These are phyloP conservation scores for Aphyosemion australe DNA, from an alignment of 2,113 vertebrate genomes.

Conservation along the genomic window DNA sequence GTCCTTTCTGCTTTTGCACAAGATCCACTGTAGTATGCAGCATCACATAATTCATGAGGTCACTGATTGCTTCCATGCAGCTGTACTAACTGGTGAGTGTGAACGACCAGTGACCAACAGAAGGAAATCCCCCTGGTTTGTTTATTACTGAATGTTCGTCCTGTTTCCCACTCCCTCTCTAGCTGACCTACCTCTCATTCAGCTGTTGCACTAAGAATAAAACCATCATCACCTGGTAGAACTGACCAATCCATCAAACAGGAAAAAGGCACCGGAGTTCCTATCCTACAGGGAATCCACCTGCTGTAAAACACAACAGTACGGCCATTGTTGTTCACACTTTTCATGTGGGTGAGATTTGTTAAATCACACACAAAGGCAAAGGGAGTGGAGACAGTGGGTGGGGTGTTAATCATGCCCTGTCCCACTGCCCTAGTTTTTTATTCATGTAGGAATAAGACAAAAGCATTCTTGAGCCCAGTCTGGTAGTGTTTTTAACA, in stretches of 20 bases:
- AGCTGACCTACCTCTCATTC: neutral
- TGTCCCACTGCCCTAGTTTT: slow-evolving; percentile 66
- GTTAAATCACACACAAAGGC: slow-evolving; percentile 28
- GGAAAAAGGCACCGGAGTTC: neutral
- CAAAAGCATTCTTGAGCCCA: slow-evolving; percentile 34
- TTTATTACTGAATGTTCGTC: neutral
- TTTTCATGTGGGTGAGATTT: slow-evolving; percentile 14
- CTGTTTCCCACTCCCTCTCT: neutral
- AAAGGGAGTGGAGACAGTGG: neutral
- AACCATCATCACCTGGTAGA: too few species aligned
- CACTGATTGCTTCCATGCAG: too few species aligned
- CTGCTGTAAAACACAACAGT: neutral
- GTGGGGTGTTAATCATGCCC: slow-evolving; percentile 40
- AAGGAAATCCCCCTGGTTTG: too few species aligned
- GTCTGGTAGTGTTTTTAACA: slow-evolving; percentile 32
- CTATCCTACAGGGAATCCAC: neutral
- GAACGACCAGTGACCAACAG: too few species aligned
- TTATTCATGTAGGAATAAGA: slow-evolving; percentile 7
- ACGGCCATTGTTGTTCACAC: neutral
- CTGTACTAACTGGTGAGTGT: too few species aligned
- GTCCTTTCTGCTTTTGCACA: too few species aligned
- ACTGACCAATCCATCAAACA: neutral
- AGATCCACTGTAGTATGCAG: too few species aligned
- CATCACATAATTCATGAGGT: too few species aligned
- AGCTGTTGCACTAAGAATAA: too few species aligned